phyloP scores from a whole-genome alignment of 2,113 vertebrate genomes.

The Ahaetulla prasina region DNA sequence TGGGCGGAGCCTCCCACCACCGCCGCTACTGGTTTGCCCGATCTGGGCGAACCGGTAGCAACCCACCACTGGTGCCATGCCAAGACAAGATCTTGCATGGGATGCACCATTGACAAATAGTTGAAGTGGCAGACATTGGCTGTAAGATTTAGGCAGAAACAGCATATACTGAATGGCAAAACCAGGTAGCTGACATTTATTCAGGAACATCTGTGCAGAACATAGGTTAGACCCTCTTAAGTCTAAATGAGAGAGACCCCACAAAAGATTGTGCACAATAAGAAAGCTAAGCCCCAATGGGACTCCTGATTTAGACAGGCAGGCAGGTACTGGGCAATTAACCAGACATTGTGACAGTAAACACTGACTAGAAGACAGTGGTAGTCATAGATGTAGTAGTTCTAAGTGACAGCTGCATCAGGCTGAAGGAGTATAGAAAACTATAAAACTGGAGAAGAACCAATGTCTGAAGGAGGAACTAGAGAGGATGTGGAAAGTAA shows the following conservation, averaged over 20 bases:
- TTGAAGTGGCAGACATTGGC: not conserved
- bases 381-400: not conserved
- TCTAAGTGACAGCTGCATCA: not conserved
- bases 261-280: not conserved
- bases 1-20: no score
- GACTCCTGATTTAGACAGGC: not conserved
- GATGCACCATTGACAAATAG: not conserved
- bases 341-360: not conserved
- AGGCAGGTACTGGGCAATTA: not conserved
- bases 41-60: no score
- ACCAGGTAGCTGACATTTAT: not conserved
- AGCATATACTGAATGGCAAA: not conserved
- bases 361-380: not conserved
- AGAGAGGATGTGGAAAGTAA: not conserved
- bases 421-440: not conserved
- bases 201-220: not conserved
- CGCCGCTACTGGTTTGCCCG: no score
- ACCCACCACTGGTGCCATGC: no score
- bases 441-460: not conserved
- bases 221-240: not conserved
- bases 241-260: not conserved
- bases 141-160: not conserved
- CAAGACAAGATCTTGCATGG: not conserved
- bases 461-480: not conserved
- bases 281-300: not conserved